Evolutionary conservation across 2,797 vertebrate genomes (phyloP).

Genomic region (Nyctibius grandis): DNA sequence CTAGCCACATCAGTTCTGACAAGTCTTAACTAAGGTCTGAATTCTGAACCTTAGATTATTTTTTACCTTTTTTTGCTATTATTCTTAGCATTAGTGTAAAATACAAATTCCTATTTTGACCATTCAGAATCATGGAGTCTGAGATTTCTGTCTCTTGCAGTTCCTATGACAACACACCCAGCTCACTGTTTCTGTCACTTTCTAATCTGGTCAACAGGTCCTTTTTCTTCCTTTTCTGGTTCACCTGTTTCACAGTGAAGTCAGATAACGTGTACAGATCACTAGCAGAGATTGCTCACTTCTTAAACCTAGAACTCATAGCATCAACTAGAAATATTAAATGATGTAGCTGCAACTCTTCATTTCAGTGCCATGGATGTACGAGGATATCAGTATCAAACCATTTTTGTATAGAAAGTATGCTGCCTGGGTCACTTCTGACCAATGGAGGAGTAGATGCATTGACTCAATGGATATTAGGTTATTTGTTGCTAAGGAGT

Average conservation of each 20-base stretch:
- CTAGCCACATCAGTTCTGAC: neutral
- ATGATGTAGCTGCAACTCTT: neutral
- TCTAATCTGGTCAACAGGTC: neutral
- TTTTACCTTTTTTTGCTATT: neutral
- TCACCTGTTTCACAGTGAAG: neutral
- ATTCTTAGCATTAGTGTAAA: neutral
- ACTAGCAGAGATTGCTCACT: neutral
- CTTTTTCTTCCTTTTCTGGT: neutral
- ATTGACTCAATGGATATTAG: neutral
- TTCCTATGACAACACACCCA: conserved; percentile 41
- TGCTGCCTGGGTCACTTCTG: rapidly evolving
- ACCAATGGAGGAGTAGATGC: neutral
- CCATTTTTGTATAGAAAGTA: rapidly evolving
- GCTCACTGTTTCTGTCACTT: neutral
- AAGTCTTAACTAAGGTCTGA: neutral
- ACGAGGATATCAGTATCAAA: rapidly evolving
- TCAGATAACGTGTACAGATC: neutral
- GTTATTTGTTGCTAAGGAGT: neutral
- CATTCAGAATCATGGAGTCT: neutral
- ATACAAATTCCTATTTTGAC: neutral
- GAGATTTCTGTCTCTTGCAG: neutral
- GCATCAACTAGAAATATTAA: neutral
- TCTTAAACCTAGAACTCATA: neutral
- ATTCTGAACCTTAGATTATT: neutral
- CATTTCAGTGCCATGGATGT: neutral